A percentile compares a stretch with the other conserved stretches of the same genome.
Evolutionary conservation across 2,888 invertebrate genomes (phyloP).

Genomic region (Nyleta sp.): DNA sequence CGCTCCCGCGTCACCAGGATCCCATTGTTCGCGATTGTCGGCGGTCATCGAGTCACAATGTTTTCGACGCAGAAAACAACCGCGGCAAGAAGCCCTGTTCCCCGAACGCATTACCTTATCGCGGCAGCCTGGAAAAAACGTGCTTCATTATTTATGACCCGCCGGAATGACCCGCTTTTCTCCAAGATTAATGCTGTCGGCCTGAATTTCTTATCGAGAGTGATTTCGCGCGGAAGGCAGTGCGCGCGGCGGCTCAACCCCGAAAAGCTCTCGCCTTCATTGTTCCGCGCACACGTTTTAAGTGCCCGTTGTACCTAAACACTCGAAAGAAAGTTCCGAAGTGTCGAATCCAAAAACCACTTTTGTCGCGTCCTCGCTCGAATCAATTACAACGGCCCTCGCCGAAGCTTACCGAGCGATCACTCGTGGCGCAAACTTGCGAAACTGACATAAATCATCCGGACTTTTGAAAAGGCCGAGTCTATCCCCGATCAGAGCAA

Average conservation of each 20-base stretch:
- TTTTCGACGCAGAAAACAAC: slow-evolving; percentile 26
- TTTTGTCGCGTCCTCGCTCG: too few relatives aligned
- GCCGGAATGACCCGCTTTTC: slow-evolving; percentile 48
- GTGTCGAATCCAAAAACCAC: too few relatives aligned
- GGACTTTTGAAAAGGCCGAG: not conserved
- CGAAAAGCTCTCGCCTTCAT: too few relatives aligned
- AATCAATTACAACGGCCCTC: too few relatives aligned
- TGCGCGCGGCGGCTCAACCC: too few relatives aligned
- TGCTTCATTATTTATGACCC: slow-evolving; percentile 53
- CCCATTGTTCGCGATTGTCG: slow-evolving; percentile 76
- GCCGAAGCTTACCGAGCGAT: too few relatives aligned
- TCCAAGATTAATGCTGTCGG: slow-evolving; percentile 52
- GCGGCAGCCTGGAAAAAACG: slow-evolving; percentile 25
- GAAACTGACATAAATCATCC: slow-evolving; percentile 13
- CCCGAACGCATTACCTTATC: slow-evolving; percentile 56
- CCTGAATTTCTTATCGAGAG: slow-evolving; percentile 53
- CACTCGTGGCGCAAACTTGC: too few relatives aligned
- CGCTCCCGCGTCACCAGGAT: slow-evolving; percentile 70
- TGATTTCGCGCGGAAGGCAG: slow-evolving; percentile 13
- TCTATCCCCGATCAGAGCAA: slow-evolving; percentile 22
- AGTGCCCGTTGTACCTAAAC: too few relatives aligned
- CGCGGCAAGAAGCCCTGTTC: slow-evolving; percentile 39
- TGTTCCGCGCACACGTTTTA: too few relatives aligned
- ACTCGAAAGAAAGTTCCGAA: too few relatives aligned
- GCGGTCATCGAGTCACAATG: slow-evolving; percentile 36